A percentile compares a stretch with the other conserved stretches of the same genome.
Evolutionary conservation across 64 coral and sea anemone genomes (phyloP).

Genomic region (Trachythela sp.): DNA sequence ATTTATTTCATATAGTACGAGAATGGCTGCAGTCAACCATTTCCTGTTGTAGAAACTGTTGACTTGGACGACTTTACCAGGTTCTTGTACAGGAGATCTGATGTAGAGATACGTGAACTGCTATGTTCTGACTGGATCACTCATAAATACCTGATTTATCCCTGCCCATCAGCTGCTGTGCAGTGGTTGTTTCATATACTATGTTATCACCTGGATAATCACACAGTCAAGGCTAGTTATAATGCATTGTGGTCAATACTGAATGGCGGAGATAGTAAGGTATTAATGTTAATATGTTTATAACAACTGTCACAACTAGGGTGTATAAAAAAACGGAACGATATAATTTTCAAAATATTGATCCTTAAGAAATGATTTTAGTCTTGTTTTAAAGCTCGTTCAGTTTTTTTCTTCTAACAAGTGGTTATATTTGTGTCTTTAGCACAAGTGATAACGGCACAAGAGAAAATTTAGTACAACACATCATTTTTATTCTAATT

Average conservation of each 20-base stretch:
- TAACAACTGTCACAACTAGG: not conserved
- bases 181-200: not conserved
- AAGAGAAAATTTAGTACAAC: no score
- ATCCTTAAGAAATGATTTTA: no score
- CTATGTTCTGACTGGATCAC: not conserved
- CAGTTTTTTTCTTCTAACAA: no score
- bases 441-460: no score
- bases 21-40: not conserved
- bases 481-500: no score
- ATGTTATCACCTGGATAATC: not conserved
- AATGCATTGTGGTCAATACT: slow-evolving; percentile 11
- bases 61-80: not conserved
- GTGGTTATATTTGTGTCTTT: no score
- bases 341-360: no score
- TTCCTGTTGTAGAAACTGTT: not conserved
- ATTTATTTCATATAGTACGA: not conserved
- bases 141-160: not conserved
- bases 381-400: no score
- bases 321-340: no score
- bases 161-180: not conserved
- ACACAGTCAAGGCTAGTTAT: not conserved
- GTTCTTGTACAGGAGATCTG: not conserved
- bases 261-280: not conserved
- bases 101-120: not conserved
- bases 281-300: not conserved